Base-by-base conservation (phyloP, 2,888 invertebrate species). In the Priocnemis perturbator region DNA sequence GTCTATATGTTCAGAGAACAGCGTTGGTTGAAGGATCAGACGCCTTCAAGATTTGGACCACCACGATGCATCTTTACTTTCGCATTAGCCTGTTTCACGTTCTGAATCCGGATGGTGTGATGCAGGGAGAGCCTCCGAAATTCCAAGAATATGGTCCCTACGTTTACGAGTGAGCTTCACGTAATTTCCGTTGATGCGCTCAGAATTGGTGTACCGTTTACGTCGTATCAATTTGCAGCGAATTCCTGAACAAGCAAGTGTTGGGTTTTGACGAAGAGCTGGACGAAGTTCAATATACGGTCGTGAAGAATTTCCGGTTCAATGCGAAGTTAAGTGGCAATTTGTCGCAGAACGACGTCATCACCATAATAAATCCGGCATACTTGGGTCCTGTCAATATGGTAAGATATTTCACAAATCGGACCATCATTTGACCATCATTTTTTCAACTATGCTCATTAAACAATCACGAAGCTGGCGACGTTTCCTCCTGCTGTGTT, bases 121-220 rank as follows among this genome's bases (percentile, higher is more conserved):
- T 83, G 77, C 76, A 80, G 0, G 93, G 93, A 0, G 89, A 82
- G 26, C 91, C 90, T 30, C 93, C 93, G 0, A 87, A 87, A 17
- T 79, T 93, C 0, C 78, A 87, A n/a, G 93, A 94, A 86, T 85
- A 91, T 5, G 93, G 93, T 21, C 93, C 93, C 15, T 93, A 91
- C 79, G 91, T 92, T 61, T 94, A 93, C 76, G 90, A 91, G 93
- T 93, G 89, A 90, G 91, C 44, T 17, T 57, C 17, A 0, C 3
- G 7, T 19, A 0, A n/a, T 30, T 30, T 30, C 26, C n/a, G 17
- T 56, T 1, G n/a, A 56, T n/a, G 11, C 14, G 30, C 37, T n/a
- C n/a, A n/a, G 11, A 5, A 23, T 53, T n/a, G 2, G n/a, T n/a
- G n/a, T 50, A 11, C 9, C 20, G 17, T 50, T 47, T 2, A 15